Conservation (phyloP, 2,797 vertebrate genomes). For the Buceros bicornis region DNA sequence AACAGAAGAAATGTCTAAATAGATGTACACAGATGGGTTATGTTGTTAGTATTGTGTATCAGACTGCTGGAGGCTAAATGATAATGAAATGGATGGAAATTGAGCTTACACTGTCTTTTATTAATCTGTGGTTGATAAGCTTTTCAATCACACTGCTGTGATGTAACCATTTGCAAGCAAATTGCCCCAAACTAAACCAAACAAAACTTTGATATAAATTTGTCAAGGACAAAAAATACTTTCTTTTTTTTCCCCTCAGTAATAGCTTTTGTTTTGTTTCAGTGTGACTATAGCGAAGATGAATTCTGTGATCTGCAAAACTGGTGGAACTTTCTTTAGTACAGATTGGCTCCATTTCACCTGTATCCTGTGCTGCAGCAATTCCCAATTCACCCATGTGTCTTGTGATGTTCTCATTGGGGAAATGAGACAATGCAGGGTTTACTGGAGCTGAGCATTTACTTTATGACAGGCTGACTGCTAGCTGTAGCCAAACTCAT, state of each 20-base stretch:
- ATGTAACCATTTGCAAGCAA: neutral
- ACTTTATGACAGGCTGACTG: neutral
- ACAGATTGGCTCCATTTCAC: neutral
- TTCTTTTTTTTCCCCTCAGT: neutral
- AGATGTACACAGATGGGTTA: neutral
- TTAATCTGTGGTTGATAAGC: neutral
- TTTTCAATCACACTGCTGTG: neutral
- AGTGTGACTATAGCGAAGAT: neutral
- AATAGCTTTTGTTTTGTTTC: neutral
- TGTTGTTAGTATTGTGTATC: neutral
- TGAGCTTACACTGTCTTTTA: neutral
- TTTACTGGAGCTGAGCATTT: neutral
- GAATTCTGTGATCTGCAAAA: neutral
- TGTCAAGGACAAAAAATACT: neutral
- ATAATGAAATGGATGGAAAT: neutral
- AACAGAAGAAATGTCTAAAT: neutral
- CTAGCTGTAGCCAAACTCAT: neutral
- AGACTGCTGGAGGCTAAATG: neutral
- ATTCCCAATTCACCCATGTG: neutral
- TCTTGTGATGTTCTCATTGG: neutral
- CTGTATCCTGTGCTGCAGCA: neutral
- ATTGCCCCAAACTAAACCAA: neutral
- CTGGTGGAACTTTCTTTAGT: neutral
- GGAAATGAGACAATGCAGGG: neutral
- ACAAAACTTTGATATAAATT: fast-evolving